Evolutionary conservation across 2,888 invertebrate genomes (phyloP).

Genomic region (Ferdinandea cuprea): DNA sequence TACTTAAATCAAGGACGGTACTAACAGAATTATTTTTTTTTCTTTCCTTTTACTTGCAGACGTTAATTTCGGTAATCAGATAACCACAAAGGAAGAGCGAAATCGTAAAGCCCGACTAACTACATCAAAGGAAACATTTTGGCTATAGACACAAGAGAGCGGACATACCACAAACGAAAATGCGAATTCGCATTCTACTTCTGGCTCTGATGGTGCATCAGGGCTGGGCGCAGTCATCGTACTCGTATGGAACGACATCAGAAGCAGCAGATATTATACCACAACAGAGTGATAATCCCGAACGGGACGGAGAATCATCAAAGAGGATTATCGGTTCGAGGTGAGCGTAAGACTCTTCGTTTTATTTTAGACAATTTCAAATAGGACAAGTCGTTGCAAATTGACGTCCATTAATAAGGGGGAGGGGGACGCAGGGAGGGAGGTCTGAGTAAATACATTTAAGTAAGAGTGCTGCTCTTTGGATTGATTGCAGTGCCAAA

Average conservation of each 20-base stretch:
- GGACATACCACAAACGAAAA: constrained; percentile 70
- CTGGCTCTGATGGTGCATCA: constrained; percentile 72
- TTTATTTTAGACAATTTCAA: constrained; percentile 28
- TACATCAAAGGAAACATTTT: constrained; percentile 46
- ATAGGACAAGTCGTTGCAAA: constrained; percentile 1
- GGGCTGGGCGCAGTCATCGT: constrained; percentile 66
- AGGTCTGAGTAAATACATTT: constrained; percentile 61
- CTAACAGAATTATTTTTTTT: constrained; percentile 37
- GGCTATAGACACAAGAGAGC: constrained; percentile 43
- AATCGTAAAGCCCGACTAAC: constrained; percentile 62
- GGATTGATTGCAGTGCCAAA: constrained; percentile 24
- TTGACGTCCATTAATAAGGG: constrained; percentile 37
- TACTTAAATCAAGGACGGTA: not conserved
- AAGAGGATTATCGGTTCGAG: constrained; percentile 86
- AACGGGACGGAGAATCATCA: constrained; percentile 83
- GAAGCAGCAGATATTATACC: constrained; percentile 30
- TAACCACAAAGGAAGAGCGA: constrained; percentile 50
- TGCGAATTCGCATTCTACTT: constrained; percentile 72
- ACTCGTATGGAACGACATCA: constrained; percentile 62
- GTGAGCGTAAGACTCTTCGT: constrained; percentile 83
- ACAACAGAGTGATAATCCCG: constrained; percentile 64
- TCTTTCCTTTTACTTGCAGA: constrained; percentile 48
- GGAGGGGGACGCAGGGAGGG: constrained; percentile 34
- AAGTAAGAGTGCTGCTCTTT: constrained; percentile 25
- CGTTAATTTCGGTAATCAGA: constrained; percentile 62